These are phyloP conservation scores for Misgurnus anguillicaudatus DNA, from an alignment of 2,113 vertebrate species.

Conservation along the genomic window DNA sequence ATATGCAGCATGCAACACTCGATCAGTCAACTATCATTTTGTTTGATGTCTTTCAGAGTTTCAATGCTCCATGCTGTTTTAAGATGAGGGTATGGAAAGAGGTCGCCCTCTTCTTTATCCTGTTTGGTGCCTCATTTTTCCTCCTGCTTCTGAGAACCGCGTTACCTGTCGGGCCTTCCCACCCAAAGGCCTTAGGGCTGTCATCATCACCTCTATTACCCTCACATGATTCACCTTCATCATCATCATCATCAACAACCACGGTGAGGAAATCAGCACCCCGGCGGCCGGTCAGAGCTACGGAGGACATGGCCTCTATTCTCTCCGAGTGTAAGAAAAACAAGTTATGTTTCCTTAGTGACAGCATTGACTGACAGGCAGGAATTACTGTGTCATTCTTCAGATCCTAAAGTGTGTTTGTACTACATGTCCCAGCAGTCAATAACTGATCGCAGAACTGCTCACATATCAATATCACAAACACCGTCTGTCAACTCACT, in stretches of 20 bases:
- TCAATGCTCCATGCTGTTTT: slow-evolving; percentile 87
- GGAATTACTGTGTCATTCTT: slow-evolving; percentile 18
- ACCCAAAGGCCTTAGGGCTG: slow-evolving; percentile 37
- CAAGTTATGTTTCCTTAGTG: slow-evolving; percentile 31
- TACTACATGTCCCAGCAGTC: slow-evolving; percentile 42
- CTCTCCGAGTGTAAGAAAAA: slow-evolving; percentile 76
- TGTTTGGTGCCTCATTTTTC: slow-evolving; percentile 82
- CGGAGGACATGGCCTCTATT: slow-evolving; percentile 69
- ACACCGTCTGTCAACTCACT: background rate
- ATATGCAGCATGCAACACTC: too few relatives aligned
- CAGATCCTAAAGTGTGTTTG: slow-evolving; percentile 20
- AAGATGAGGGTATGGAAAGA: slow-evolving; percentile 97
- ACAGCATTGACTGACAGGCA: background rate
- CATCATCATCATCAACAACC: slow-evolving; percentile 38
- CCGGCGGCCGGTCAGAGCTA: slow-evolving; percentile 63
- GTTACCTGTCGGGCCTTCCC: slow-evolving; percentile 57
- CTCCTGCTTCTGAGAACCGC: slow-evolving; percentile 82
- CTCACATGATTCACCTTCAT: background rate
- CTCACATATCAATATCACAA: slow-evolving; percentile 49
- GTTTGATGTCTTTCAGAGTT: slow-evolving; percentile 78
- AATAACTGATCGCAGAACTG: slow-evolving; percentile 53
- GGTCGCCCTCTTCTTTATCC: slow-evolving; percentile 85
- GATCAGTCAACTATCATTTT: background rate
- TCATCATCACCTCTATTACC: slow-evolving; percentile 30
- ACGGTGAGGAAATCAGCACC: slow-evolving; percentile 49